These are phyloP conservation scores for Cavia porcellus DNA, from an alignment of 2,113 vertebrate species.

Conservation along the genomic window DNA sequence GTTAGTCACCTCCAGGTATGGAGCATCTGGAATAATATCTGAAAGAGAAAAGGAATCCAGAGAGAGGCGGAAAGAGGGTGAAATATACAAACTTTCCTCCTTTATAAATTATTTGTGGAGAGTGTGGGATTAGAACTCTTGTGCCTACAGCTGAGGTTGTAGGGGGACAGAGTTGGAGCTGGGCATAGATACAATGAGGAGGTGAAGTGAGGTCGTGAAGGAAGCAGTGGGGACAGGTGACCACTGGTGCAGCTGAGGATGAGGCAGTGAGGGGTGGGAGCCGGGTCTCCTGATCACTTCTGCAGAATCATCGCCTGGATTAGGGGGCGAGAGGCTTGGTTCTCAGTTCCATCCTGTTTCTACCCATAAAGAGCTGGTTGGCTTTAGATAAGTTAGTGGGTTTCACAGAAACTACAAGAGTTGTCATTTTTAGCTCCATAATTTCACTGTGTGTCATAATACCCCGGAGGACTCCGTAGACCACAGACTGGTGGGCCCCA, in stretches of 20 bases:
- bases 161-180: background rate
- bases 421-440: background rate
- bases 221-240: background rate
- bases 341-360: background rate
- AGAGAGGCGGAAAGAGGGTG: background rate
- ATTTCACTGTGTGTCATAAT: background rate
- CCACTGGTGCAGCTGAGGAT: background rate
- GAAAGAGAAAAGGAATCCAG: background rate
- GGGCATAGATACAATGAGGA: background rate
- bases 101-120: background rate
- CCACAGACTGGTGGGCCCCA: too few species aligned
- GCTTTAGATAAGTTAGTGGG: background rate
- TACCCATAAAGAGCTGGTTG: background rate
- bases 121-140: background rate
- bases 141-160: background rate
- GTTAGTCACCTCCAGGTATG: background rate
- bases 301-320: background rate
- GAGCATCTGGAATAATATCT: background rate
- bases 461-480: background rate
- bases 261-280: background rate
- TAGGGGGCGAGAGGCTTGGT: background rate
- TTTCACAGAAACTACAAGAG: background rate
- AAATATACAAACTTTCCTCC: background rate
- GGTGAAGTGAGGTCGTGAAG: background rate
- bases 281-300: background rate